Evolutionary conservation across 2,888 invertebrate genomes (phyloP).

Genomic region (Tupiocoris notatus): DNA sequence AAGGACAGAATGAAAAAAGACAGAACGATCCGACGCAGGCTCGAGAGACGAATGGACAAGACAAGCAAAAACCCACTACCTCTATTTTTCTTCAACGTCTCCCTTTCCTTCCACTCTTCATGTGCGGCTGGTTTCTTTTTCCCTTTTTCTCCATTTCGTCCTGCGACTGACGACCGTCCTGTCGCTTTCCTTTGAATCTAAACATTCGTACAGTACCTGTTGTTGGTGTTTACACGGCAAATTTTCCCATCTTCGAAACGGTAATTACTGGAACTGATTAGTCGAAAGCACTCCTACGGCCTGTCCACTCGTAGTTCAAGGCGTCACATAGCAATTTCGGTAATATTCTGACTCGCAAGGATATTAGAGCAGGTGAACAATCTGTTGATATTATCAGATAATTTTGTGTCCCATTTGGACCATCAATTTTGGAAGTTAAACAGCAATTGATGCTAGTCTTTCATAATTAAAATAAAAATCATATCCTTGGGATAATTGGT

Average conservation of each 20-base stretch:
- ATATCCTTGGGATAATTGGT: too few species aligned
- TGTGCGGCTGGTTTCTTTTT: neutral
- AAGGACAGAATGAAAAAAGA: neutral
- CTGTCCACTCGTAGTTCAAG: too few species aligned
- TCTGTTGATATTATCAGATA: too few species aligned
- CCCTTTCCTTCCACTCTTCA: constrained; percentile 13
- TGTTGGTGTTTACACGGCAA: neutral
- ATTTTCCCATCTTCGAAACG: neutral
- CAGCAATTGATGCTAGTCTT: too few species aligned
- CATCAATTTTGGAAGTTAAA: too few species aligned
- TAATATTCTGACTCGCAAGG: too few species aligned
- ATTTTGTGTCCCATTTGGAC: too few species aligned
- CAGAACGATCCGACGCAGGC: neutral
- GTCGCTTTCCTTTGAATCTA: neutral
- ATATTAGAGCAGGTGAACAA: too few species aligned
- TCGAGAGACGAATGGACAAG: constrained; percentile 7
- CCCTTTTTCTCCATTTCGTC: neutral
- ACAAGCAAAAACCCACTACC: constrained; percentile 42
- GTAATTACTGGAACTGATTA: neutral
- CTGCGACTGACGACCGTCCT: neutral
- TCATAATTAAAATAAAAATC: too few species aligned
- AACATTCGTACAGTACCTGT: neutral
- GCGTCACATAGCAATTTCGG: too few species aligned
- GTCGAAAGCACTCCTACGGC: too few species aligned
- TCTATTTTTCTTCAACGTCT: constrained; percentile 39